Base-by-base conservation (phyloP, 2,888 invertebrate genomes). In the Pilophorus perplexus region DNA sequence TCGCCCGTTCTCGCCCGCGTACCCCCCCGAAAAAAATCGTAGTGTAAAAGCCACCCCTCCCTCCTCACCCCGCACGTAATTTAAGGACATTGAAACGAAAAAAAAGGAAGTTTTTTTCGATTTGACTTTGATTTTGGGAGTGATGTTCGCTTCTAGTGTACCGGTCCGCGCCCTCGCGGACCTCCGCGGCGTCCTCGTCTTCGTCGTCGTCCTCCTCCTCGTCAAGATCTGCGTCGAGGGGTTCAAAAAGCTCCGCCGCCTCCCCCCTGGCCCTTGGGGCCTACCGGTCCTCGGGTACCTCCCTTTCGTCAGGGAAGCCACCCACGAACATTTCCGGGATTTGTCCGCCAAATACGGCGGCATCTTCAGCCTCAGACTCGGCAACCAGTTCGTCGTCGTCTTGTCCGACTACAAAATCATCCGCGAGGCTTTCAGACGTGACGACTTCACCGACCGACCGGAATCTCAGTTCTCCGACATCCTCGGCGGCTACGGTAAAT, bases 221-320 rank as follows among this genome's bases (percentile, higher is more conserved):
- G 42, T 54, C 27, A 55, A 44, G 4, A 66, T 60, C 5, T 18
- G 42, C 22, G 40, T 57, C 57, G 57, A 27, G 23, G 16, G 37
- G 5, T 16, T 52, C 38, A 37, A 33, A 14, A 44, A 48, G 28
- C 52, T 46, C 33, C 52, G 67, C 59, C 67, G 67, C 22, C 79
- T 92, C 72, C 93, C 93, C 0, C 93, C 93, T 0, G 93, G 93
- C 2, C 93, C 93, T 2, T 89, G 89, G 88, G 91, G 93, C 1
- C 79, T 90, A 3, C 93, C 93, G 18, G 80, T 93, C 60, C 81
- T 92, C 66, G 93, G 94, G 68, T 91, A 88, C 75, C 79, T 93
- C 71, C 88, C 89, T 2, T 91, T 89, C 77, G 82, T 94, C 74
- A 88, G 87, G 72, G 83, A 85, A 40, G 79, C 82, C 70, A 84